Base-by-base conservation (phyloP, 2,113 vertebrate genomes). In the Argyrosomus japonicus region DNA sequence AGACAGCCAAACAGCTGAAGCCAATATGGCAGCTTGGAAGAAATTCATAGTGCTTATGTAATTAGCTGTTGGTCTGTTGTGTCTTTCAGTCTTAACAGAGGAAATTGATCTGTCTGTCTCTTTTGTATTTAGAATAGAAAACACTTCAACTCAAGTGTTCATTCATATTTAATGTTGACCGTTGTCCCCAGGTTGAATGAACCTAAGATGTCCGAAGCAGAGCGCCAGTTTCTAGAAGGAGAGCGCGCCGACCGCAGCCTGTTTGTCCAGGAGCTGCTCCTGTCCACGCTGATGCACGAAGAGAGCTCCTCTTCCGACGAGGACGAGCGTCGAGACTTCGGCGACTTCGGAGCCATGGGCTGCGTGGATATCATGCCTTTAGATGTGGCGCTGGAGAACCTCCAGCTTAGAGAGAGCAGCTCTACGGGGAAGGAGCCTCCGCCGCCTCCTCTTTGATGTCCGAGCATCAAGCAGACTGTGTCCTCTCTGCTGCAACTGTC, bases 341-440 rank as follows among this genome's bases (percentile, higher is more conserved):
- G 96, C 45, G 97, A 97, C 97, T 99, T 99, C 93, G 97, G 97
- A 90, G 97, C 98, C 96, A 99, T 99, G 98, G 98, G 98, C 95
- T 99, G 98, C 95, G 98, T 99, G 96, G 98, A 99, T 96, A 97
- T 99, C 96, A 99, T 99, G 98, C 98, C 98, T 96, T 95, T 99
- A 96, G 98, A 99, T 94, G 97, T 99, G 97, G 98, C 98, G 93
- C 94, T 99, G 97, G 97, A 99, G 96, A 99, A 97, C 94, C 97
- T 99, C 93, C 97, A 99, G 96, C 96, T 99, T 91, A 95, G 97
- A 95, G 98, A 99, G 97, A 64, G 92, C 82, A 96, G 94, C 97
- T 98, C 96, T 96, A 96, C 95, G 94, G 96, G 97, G 95, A 98
- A 97, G 60, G 98, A 98, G 97, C 98, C 98, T 96, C 98, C 98